Evolutionary conservation across 2,888 invertebrate species (phyloP).

Genomic region (Netelia inedita): DNA sequence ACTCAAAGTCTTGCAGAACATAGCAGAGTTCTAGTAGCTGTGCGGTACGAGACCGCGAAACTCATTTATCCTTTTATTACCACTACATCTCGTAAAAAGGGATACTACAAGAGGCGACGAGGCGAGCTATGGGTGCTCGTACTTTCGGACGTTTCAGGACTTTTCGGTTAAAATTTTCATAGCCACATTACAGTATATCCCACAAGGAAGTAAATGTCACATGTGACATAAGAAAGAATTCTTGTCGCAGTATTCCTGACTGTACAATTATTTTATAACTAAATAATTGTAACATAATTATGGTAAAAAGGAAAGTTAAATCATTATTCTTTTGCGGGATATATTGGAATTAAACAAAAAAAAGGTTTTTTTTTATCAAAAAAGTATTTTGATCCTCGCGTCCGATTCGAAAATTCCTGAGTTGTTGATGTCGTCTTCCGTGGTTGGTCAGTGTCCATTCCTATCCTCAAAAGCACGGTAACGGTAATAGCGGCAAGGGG

Average conservation of each 20-base stretch:
- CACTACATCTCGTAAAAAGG: slow-evolving; percentile 20
- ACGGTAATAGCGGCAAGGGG: slow-evolving; percentile 31
- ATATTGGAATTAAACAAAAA: neutral
- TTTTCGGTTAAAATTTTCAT: slow-evolving; percentile 28
- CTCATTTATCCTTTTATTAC: slow-evolving; percentile 59
- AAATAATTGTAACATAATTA: neutral
- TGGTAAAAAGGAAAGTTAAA: neutral
- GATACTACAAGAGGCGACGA: neutral
- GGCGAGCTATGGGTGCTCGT: neutral
- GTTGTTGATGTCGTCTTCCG: slow-evolving; percentile 30
- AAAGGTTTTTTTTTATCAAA: neutral
- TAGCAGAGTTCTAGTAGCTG: slow-evolving; percentile 1
- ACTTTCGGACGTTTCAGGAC: slow-evolving; percentile 5
- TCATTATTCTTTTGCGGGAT: neutral
- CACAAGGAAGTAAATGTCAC: slow-evolving; percentile 4
- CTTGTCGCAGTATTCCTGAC: neutral
- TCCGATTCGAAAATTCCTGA: neutral
- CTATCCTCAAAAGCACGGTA: slow-evolving; percentile 36
- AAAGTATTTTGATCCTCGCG: neutral
- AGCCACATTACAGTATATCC: slow-evolving; percentile 3
- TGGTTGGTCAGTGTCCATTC: slow-evolving; percentile 41
- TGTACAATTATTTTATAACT: neutral
- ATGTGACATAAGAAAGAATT: neutral
- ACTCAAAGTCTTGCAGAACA: neutral
- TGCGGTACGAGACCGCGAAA: slow-evolving; percentile 41